Base-by-base conservation (phyloP, 2,888 invertebrate genomes). In the Malachius bipustulatus region DNA sequence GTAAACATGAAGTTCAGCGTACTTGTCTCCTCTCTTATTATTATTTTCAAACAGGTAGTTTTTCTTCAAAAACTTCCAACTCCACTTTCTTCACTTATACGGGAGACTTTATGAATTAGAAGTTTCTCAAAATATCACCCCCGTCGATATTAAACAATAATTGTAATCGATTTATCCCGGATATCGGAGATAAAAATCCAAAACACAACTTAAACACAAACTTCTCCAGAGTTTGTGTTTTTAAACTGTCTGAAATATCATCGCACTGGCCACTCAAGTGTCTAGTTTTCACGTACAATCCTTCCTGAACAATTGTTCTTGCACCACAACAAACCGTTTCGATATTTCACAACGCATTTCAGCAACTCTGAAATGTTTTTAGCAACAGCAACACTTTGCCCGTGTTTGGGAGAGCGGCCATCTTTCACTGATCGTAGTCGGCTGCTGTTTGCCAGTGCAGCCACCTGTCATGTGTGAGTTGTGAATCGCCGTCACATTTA, bases 391-490 rank as follows among this genome's bases (percentile, higher is more conserved):
- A 44, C 47, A 55, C 54, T 55, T 55, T 56, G 56, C 54, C 51
- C 53, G 48, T 47, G 39, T 46, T 41, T 44, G 40, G 46, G 37
- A 47, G 44, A 49, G 56, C 61, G 51, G 63, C 63, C 63, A 63
- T 63, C 55, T 62, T 60, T 47, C 48, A 39, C 50, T 54, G 50
- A 59, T 60, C n/a, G n/a, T n/a, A n/a, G n/a, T n/a, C n/a, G n/a
- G n/a, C n/a, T n/a, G n/a, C n/a, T n/a, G n/a, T n/a, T n/a, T n/a
- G 56, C 56, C 59, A 60, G 57, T 57, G 56, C 50, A 49, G 60
- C 62, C 62, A 62, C 59, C 61, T 61, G 60, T 56, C 59, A 56
- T 51, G 52, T 47, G 54, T 50, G 48, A 53, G 55, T 55, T 54
- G 51, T 53, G 43, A 47, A 46, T 30, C n/a, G n/a, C n/a, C n/a